Conservation (phyloP, 1,140 invertebrate genomes). For the Atta cephalotes region DNA sequence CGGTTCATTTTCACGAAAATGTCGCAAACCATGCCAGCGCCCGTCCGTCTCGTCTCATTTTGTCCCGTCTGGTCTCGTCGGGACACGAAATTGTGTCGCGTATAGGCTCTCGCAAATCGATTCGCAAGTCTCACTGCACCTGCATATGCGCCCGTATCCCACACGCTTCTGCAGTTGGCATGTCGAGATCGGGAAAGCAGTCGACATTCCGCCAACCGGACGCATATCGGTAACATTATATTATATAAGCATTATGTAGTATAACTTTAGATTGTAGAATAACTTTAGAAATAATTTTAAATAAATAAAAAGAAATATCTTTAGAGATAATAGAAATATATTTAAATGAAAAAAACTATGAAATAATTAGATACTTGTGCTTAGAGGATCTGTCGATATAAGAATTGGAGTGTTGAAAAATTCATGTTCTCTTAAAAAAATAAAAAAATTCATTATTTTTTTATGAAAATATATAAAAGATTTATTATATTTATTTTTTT, state of each 20-base stretch:
- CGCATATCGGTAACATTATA: slow-evolving; percentile 33
- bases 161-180: slow-evolving; percentile 1
- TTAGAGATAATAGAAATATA: background rate
- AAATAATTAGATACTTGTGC: background rate
- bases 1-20: slow-evolving; percentile 66
- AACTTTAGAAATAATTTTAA: slow-evolving; percentile 5
- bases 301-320: background rate
- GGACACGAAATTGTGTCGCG: slow-evolving; percentile 56
- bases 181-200: slow-evolving; percentile 64
- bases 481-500: too few relatives aligned
- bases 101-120: slow-evolving; percentile 62
- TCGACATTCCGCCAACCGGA: slow-evolving; percentile 33
- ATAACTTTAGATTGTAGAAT: background rate
- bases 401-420: background rate
- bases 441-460: background rate
- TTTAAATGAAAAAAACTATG: background rate
- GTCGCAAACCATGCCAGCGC: slow-evolving; percentile 43
- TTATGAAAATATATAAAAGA: too few relatives aligned
- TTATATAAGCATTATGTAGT: slow-evolving; percentile 4
- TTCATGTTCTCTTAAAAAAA: background rate
- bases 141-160: slow-evolving; percentile 32
- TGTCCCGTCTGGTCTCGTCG: slow-evolving; percentile 8
- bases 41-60: slow-evolving; percentile 35
- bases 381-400: background rate
- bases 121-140: slow-evolving; percentile 51